These are phyloP conservation scores for Bos indicus DNA, from an alignment of 2,113 vertebrate species.

Conservation along the genomic window DNA sequence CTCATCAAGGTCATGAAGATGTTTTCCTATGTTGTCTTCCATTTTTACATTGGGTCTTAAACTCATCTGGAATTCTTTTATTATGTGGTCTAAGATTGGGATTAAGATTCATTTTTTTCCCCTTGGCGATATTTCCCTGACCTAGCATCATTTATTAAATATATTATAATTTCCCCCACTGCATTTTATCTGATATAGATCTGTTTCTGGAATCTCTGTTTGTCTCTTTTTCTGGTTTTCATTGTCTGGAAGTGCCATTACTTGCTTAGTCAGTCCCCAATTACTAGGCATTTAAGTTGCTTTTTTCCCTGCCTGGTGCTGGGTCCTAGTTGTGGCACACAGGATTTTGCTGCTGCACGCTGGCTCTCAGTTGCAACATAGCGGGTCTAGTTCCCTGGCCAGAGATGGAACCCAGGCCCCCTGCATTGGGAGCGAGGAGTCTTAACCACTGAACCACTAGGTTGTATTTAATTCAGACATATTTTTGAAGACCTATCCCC, in stretches of 20 bases:
- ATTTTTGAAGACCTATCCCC: not conserved
- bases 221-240: not conserved
- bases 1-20: not conserved
- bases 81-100: not conserved
- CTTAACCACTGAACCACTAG: not conserved
- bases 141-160: not conserved
- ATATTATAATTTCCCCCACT: not conserved
- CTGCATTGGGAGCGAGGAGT: not conserved
- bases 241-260: not conserved
- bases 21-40: not conserved
- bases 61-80: constrained; percentile 15
- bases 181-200: not conserved
- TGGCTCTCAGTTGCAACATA: not conserved
- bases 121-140: not conserved
- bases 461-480: not conserved
- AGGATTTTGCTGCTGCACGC: not conserved
- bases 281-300: not conserved
- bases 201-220: not conserved
- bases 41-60: not conserved
- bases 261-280: not conserved
- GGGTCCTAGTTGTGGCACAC: not conserved
- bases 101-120: not conserved
- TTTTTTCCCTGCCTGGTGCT: not conserved
- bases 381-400: not conserved
- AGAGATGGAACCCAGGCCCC: not conserved